Conservation (phyloP, 1,140 invertebrate genomes). For the Papilio polytes region DNA sequence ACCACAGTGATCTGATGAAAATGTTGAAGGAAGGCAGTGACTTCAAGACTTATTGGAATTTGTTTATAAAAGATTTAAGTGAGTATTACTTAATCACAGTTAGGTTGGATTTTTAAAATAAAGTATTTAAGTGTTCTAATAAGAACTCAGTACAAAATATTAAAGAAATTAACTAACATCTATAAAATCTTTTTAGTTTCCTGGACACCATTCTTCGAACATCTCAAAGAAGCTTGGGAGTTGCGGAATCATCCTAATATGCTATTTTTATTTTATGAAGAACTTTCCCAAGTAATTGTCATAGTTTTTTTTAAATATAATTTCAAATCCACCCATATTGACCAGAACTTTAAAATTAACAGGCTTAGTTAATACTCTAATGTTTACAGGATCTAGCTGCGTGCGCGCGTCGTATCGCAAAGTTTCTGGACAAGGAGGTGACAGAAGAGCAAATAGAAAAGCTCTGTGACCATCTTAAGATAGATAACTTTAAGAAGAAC, state of each 20-base stretch:
- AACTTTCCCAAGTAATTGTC: conserved; percentile 41
- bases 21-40: conserved; percentile 32
- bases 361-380: neutral
- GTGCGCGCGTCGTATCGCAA: conserved; percentile 31
- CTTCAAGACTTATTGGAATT: conserved; percentile 47
- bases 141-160: too few species aligned
- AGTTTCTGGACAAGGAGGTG: conserved; percentile 46
- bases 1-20: conserved; percentile 87
- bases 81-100: too few species aligned
- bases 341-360: too few species aligned
- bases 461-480: conserved; percentile 52
- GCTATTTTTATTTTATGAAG: conserved; percentile 48
- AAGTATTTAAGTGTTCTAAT: too few species aligned
- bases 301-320: neutral
- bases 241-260: conserved; percentile 28
- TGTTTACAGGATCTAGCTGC: conserved; percentile 33
- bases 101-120: too few species aligned
- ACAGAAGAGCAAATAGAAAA: conserved; percentile 44
- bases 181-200: neutral
- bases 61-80: conserved; percentile 41
- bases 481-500: conserved; percentile 55
- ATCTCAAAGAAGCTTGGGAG: conserved; percentile 31
- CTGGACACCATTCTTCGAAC: conserved; percentile 19
- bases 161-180: neutral
- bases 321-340: too few species aligned